A percentile compares a stretch with the other conserved stretches of the same genome.
Conservation (phyloP, 2,797 vertebrate genomes). For the Agapornis canus region DNA sequence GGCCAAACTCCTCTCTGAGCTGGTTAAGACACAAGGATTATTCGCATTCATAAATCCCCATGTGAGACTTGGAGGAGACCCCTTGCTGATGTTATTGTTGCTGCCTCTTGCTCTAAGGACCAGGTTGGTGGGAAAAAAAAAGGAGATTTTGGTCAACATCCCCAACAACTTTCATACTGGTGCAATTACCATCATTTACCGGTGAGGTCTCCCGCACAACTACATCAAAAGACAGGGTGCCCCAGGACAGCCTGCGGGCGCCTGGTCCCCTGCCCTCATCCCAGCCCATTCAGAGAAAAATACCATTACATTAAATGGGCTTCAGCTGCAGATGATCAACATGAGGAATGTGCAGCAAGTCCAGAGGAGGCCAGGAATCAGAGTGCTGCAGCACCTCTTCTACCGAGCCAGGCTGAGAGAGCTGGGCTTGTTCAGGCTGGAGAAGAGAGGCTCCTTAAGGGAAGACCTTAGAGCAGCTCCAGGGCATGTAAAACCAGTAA, state of each 20-base stretch:
- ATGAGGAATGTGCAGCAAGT: neutral
- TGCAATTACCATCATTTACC: accelerated
- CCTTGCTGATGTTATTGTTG: accelerated
- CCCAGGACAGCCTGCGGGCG: accelerated
- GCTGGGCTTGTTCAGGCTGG: neutral
- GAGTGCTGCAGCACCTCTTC: neutral
- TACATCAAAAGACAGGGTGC: neutral
- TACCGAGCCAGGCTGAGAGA: neutral
- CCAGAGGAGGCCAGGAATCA: neutral
- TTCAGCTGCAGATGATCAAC: neutral
- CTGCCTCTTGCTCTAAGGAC: neutral
- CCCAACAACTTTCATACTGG: neutral
- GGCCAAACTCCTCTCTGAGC: neutral
- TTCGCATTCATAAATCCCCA: neutral
- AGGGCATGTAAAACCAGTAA: neutral
- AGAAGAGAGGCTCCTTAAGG: neutral
- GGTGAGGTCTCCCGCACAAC: neutral
- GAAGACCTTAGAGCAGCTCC: neutral
- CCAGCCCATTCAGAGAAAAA: neutral
- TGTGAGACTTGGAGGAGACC: neutral
- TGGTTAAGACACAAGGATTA: neutral
- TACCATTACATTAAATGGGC: neutral
- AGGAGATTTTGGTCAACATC: neutral
- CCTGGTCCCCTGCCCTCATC: neutral
- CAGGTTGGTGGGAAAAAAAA: neutral